A percentile compares a stretch with the other conserved stretches of the same genome.
Conservation (phyloP, 35 echinoderm and acorn worm species). For the Ophioderma brevispina region DNA sequence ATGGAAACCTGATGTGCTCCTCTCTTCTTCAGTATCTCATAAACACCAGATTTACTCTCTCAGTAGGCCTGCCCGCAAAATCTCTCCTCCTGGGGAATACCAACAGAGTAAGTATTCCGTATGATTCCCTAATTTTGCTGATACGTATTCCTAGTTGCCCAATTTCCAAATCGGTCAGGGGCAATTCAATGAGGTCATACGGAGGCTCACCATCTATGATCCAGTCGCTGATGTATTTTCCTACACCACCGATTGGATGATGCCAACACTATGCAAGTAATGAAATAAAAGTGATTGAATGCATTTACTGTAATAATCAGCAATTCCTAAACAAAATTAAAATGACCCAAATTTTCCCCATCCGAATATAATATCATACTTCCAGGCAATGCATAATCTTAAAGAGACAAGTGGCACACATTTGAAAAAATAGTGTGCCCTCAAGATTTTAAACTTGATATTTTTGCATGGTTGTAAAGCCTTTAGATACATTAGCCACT, state of each 20-base stretch:
- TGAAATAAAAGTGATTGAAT: too few species aligned
- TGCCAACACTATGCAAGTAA: too few species aligned
- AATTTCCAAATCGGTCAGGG: constrained; percentile 90
- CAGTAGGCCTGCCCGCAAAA: constrained; percentile 81
- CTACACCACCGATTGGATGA: constrained; percentile 92
- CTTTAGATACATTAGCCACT: too few species aligned
- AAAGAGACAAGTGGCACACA: too few species aligned
- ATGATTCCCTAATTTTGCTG: constrained; percentile 74
- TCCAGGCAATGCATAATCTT: too few species aligned
- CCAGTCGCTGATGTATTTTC: constrained; percentile 90
- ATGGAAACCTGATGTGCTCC: constrained; percentile 96
- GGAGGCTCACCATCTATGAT: constrained; percentile 96
- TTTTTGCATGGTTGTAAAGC: too few species aligned
- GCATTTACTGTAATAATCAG: too few species aligned
- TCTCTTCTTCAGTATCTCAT: constrained; percentile 73
- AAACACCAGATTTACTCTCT: constrained; percentile 72
- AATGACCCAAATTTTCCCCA: too few species aligned
- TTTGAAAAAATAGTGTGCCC: too few species aligned
- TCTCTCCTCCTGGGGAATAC: constrained; percentile 78
- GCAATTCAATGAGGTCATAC: constrained; percentile 92
- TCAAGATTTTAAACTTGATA: too few species aligned
- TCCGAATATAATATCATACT: too few species aligned
- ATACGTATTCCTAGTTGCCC: constrained; percentile 39
- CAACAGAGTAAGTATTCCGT: constrained; percentile 83
- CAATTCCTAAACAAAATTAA: too few species aligned